Conservation (phyloP, 1,140 invertebrate genomes). For the Rhynchophorus ferrugineus region DNA sequence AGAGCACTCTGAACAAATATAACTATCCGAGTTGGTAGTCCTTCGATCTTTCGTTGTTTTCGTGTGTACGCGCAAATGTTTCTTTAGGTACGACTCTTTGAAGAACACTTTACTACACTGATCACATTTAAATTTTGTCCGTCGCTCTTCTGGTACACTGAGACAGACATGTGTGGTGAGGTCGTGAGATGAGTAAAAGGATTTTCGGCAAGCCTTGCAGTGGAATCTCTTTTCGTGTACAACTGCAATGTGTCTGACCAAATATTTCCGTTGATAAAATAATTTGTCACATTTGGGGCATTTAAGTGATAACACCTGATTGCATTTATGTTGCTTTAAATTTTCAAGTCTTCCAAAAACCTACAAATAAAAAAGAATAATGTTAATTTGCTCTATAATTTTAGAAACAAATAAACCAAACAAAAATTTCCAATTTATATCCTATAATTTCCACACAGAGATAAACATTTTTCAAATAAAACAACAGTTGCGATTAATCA, state of each 20-base stretch:
- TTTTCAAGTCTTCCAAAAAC: conserved; percentile 39
- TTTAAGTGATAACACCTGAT: conserved; percentile 17
- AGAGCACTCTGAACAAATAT: conserved; percentile 34
- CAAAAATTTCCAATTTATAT: not conserved
- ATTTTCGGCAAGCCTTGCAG: conserved; percentile 29
- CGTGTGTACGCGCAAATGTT: conserved; percentile 32
- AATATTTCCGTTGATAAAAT: conserved; percentile 35
- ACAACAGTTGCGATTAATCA: too few species aligned
- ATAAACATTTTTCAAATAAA: too few species aligned
- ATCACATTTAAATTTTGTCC: conserved; percentile 27
- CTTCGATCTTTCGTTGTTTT: conserved; percentile 1
- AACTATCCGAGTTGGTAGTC: conserved; percentile 7
- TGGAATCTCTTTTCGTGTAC: conserved; percentile 27
- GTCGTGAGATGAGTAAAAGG: conserved; percentile 23
- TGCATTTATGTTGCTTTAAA: conserved; percentile 35
- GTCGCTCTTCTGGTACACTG: conserved; percentile 12
- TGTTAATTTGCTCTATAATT: too few species aligned
- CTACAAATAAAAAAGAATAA: conserved; percentile 29
- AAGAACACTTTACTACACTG: conserved; percentile 36
- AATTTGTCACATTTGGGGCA: conserved; percentile 32
- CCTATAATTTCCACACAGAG: too few species aligned
- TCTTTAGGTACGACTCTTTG: conserved; percentile 26
- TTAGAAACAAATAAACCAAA: conserved; percentile 1
- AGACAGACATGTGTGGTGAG: conserved; percentile 28
- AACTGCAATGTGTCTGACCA: conserved; percentile 32